phyloP scores from a whole-genome alignment of 2,113 vertebrate genomes.

The Puntigrus tetrazona region DNA sequence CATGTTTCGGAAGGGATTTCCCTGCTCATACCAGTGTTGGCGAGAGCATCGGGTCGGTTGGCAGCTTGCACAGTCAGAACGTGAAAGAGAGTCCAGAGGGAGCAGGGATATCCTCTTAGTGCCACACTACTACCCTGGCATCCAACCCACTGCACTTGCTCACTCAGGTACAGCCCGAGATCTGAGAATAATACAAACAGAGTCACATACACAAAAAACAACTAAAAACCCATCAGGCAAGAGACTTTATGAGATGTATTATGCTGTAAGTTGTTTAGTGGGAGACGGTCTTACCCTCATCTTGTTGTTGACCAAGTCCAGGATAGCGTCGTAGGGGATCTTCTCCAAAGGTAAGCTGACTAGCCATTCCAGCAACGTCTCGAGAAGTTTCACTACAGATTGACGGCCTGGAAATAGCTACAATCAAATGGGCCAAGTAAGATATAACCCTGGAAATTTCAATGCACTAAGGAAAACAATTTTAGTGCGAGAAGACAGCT shows the following conservation, averaged over 20 bases:
- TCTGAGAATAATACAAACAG: constrained; percentile 71
- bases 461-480: neutral
- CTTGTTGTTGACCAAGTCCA: constrained; percentile 96
- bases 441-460: neutral
- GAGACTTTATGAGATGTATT: neutral
- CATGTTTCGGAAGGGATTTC: constrained; percentile 18
- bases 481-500: neutral
- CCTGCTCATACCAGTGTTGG: constrained; percentile 79
- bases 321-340: constrained; percentile 89
- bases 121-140: constrained; percentile 88
- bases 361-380: constrained; percentile 92
- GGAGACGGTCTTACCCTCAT: constrained; percentile 82
- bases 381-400: constrained; percentile 86
- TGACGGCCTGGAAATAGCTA: constrained; percentile 89
- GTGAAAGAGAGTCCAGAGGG: constrained; percentile 93
- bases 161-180: constrained; percentile 87
- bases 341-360: constrained; percentile 87
- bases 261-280: neutral
- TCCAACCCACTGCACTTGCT: constrained; percentile 83
- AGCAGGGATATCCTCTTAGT: constrained; percentile 88
- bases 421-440: neutral
- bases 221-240: neutral
- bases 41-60: constrained; percentile 73
- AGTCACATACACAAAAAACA: neutral
- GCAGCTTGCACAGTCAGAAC: constrained; percentile 82